Base-by-base conservation (phyloP, 2,113 vertebrate species). In the Delphinus delphis region DNA sequence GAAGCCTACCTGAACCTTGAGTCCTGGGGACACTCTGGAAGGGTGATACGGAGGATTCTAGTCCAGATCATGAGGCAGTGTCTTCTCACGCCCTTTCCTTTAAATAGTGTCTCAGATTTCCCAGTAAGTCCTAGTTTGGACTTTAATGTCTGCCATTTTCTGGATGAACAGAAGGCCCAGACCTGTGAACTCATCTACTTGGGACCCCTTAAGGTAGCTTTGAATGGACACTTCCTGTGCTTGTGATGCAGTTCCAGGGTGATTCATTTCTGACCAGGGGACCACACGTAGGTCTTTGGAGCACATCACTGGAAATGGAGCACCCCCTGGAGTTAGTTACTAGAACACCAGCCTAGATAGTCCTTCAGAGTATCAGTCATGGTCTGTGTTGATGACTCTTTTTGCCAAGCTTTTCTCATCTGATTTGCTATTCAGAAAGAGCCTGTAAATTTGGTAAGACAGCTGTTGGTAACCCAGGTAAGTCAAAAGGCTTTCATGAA, bases 301-400 rank as follows among this genome's bases (percentile, higher is more conserved):
- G 53, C 20, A 21, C 23, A 21, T 86, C 50, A 38, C 55, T 55
- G 73, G 81, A 60, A 83, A 92, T 68, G 8, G 86, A 93, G 83
- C 65, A 36, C 95, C 96, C 96, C 71, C 96, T 98, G 90, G 90
- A 83, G 95, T 76, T 88, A 67, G 55, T 70, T 23, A 31, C 33
- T 93, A 80, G 83, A 77, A 87, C 38, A 92, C 14, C 15, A 67
- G 60, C n/a, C n/a, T 23, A 67, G 26, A 85, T 50, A 17, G 20
- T 36, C 77, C 44, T 70, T 60, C 44, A 31, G 58, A 68, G 47
- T 80, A 55, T n/a, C 15, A 25, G 17, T 31, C 0, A 1, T 17
- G 9, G 18, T 82, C 41, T 80, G 31, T 77, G 53, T 62, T 60
- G 53, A 20, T 47, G 73, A 13, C 17, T 82, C 74, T 87, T 36